Base-by-base conservation (phyloP, 1,140 invertebrate genomes). In the Macrobrachium rosenbergii region DNA sequence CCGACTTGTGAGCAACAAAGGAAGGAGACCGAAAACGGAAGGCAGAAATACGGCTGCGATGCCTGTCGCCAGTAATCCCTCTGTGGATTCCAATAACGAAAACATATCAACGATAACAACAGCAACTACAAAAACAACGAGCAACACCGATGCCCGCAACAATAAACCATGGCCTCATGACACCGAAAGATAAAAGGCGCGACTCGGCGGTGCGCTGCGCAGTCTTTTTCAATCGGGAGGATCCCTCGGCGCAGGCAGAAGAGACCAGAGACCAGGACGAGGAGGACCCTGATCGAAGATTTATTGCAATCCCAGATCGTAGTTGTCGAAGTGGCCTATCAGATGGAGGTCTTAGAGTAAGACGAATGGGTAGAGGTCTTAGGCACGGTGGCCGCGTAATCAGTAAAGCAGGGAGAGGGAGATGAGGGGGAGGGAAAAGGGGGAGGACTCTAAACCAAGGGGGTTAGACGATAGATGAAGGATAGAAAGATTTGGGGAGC, bases 311-410 rank as follows among this genome's bases (percentile, higher is more conserved):
- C 60, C 17, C 21, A n/a, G 72, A 80, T 80, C 77, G 45, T 7
- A n/a, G 72, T 76, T 62, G 82, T 76, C 72, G 52, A 63, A 73
- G 72, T 63, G 73, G 73, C 82, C 59, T 83, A 83, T 83, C 82
- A 76, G 82, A 83, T 83, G 73, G 16, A 19, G 17, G 17, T 19
- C 59, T 58, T 73, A 60, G 82, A 83, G 52, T 43, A 83, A 83
- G 82, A 83, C 73, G 72, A 76, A 83, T 83, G 82, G 72, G n/a
- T 69, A 52, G 19, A 52, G 63, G 21, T 52, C 64, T 69, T 67
- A 23, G 62, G 72, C 58, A 58, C 37, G 14, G 17, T 5, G 19
- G 60, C n/a, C 72, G 45, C 19, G 82, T 83, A 63, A 83, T 76
- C 82, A 63, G 72, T 52, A 59, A 43, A 37, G 16, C 21, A 62